These are phyloP conservation scores for Geodia barretti DNA, from an alignment of 37 sponge, comb jelly and placozoan species.

Conservation along the genomic window DNA sequence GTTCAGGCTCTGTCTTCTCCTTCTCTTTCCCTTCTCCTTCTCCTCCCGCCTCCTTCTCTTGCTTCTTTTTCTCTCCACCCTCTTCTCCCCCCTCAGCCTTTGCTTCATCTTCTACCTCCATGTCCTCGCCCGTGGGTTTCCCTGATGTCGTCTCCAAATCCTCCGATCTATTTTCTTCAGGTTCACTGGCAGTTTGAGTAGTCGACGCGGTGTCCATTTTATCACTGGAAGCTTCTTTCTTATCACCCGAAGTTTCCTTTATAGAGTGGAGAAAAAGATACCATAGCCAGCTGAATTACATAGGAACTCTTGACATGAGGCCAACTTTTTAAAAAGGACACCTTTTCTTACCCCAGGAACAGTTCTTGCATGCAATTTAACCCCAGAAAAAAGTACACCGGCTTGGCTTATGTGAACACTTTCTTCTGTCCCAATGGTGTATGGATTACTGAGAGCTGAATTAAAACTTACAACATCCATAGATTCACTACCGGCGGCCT, in stretches of 20 bases:
- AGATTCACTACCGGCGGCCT: conserved; percentile 37
- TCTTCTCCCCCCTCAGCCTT: conserved; percentile 13
- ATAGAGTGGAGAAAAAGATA: too few species aligned
- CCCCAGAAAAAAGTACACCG: too few species aligned
- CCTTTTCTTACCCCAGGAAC: not conserved
- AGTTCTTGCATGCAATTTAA: too few species aligned
- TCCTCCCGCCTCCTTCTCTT: conserved; percentile 12
- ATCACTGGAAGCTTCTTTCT: not conserved
- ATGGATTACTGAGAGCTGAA: too few species aligned
- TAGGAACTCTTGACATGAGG: too few species aligned
- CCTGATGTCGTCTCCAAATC: conserved; percentile 4
- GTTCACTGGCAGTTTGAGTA: not conserved
- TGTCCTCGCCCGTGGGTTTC: conserved; percentile 4
- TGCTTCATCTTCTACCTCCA: conserved; percentile 12
- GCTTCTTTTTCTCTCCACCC: conserved; percentile 3
- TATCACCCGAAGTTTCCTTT: too few species aligned
- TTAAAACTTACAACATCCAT: not conserved
- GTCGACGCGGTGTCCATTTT: conserved; percentile 6
- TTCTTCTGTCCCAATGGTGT: too few species aligned
- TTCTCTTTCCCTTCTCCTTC: conserved; percentile 32
- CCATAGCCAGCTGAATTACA: too few species aligned
- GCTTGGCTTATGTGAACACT: too few species aligned
- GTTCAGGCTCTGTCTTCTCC: conserved; percentile 66
- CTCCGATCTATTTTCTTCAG: not conserved
- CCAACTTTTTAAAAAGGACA: too few species aligned